Base-by-base conservation (phyloP, 2,113 vertebrate genomes). In the Antigone vipio region DNA sequence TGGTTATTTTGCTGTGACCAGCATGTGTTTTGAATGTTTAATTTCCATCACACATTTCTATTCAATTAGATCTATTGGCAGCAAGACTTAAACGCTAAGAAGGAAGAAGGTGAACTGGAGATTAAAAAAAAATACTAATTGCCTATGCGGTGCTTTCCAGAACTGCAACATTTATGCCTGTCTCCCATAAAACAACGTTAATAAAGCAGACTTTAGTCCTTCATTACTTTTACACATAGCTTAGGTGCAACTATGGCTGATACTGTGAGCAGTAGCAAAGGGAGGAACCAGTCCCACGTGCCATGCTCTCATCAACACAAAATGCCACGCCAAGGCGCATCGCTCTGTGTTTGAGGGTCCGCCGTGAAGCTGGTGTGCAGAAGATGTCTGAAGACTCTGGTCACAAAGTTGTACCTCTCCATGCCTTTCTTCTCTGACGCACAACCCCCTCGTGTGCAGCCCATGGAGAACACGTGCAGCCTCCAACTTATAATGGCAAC, bases 11-110 rank as follows among this genome's bases (percentile, higher is more conserved):
- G 59, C 78, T 81, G 68, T 84, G 62, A 80, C 80, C 91, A 88
- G 89, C 17, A n/a, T 45, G 35, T 56, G 78, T 82, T 83, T 75
- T 80, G 71, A 95, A 94, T 76, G 59, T 67, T 92, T 94, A 88
- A 93, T 97, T 96, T 93, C 69, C 77, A 73, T 67, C 72, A 52
- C 52, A 86, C 59, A 44, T 84, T 97, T 97, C 53, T 52, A 75
- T 87, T 93, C 84, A 84, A 91, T 95, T 92, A 96, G 75, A 58
- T 59, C 32, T 66, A 93, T 20, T 85, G 77, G 55, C 81, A 92
- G 72, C 40, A 85, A 71, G 80, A 88, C 35, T 79, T 74, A 49
- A 58, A 79, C 0, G 1, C 38, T 63, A 76, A 81, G 50, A 68
- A 77, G 40, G 26, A 82, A 50, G 62, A 93, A 96, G 92, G 76